phyloP scores from a whole-genome alignment of 53 echinoderm and acorn worm genomes.

The Mesocentrotus franciscanus region DNA sequence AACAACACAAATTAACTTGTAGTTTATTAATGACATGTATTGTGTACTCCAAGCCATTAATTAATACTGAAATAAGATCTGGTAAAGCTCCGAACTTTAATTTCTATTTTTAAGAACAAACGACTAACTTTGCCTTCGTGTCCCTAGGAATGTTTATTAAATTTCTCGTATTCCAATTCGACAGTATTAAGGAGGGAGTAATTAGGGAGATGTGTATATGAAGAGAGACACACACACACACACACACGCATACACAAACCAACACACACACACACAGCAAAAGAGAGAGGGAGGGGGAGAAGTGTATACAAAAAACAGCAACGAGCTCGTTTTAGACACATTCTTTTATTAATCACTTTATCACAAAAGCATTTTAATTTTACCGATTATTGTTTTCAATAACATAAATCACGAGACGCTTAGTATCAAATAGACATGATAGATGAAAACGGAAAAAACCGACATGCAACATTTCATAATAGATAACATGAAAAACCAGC shows the following conservation, averaged over 20 bases:
- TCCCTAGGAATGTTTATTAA: too few species aligned
- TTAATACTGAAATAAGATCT: too few species aligned
- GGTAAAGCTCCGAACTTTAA: too few species aligned
- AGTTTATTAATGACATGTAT: too few species aligned
- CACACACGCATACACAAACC: too few species aligned
- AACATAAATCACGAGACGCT: conserved; percentile 15
- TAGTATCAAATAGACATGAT: conserved; percentile 31
- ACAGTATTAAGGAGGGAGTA: neutral
- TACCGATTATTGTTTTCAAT: conserved; percentile 19
- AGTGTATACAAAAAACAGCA: neutral
- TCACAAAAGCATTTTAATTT: conserved; percentile 40
- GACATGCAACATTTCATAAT: conserved; percentile 13
- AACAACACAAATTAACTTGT: too few species aligned
- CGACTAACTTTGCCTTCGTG: too few species aligned
- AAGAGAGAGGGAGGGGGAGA: neutral
- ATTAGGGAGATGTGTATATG: neutral
- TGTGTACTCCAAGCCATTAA: too few species aligned
- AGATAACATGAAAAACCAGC: neutral
- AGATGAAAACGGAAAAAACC: neutral
- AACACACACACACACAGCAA: too few species aligned
- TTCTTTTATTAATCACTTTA: conserved; percentile 51
- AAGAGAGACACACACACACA: neutral
- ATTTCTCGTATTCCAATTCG: too few species aligned
- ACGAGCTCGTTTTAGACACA: conserved; percentile 15
- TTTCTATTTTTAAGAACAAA: too few species aligned